Percentiles rank a stretch among this genome's conserved stretches.
phyloP scores from a whole-genome alignment of 1,140 invertebrate genomes.

The Papilio aristodemus region DNA sequence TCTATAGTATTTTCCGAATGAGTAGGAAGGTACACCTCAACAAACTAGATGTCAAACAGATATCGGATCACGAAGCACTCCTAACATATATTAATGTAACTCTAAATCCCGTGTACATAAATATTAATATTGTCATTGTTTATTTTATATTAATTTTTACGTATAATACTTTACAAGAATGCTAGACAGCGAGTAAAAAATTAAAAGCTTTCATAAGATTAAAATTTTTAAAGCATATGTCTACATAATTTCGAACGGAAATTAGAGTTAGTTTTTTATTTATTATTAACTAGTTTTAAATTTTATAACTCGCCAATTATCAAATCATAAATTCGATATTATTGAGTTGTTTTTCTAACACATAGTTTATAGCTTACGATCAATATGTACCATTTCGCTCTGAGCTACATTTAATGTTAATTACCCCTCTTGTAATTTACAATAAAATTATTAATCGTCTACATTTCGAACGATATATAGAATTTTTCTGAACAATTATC shows the following conservation, averaged over 20 bases:
- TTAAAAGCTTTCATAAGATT: constrained; percentile 52
- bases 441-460: constrained; percentile 26
- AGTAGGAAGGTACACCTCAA: constrained; percentile 53
- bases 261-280: constrained; percentile 26
- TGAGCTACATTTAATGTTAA: constrained; percentile 36
- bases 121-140: constrained; percentile 78
- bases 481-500: constrained; percentile 44
- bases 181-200: constrained; percentile 61
- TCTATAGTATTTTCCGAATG: constrained; percentile 42
- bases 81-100: constrained; percentile 69
- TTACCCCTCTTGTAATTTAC: constrained; percentile 32
- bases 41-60: constrained; percentile 56
- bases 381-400: constrained; percentile 32
- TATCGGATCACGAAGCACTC: constrained; percentile 63
- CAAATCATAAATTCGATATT: constrained; percentile 34
- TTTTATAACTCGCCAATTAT: constrained; percentile 24
- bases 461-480: constrained; percentile 27
- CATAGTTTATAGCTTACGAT: constrained; percentile 12
- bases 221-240: constrained; percentile 37
- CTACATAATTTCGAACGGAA: constrained; percentile 29
- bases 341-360: constrained; percentile 12
- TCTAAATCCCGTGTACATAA: constrained; percentile 69
- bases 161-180: constrained; percentile 65
- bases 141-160: constrained; percentile 72
- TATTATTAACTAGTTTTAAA: constrained; percentile 20